Evolutionary conservation across 2,797 vertebrate genomes (phyloP).

Genomic region (Peromyscus nudipes): DNA sequence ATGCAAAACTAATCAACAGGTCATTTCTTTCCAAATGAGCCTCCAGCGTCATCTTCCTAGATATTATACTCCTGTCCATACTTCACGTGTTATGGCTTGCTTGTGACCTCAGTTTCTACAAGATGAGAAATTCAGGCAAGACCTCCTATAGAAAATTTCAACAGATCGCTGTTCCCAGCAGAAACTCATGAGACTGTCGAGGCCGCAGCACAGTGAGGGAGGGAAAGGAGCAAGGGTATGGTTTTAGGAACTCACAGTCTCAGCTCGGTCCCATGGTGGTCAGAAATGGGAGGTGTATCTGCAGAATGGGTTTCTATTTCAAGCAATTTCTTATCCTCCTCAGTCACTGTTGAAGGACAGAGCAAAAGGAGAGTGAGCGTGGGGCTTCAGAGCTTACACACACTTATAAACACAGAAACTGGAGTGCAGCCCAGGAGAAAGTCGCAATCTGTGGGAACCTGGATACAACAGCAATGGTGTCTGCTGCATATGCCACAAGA

Average conservation of each 20-base stretch:
- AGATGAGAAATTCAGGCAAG: not conserved
- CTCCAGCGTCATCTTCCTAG: not conserved
- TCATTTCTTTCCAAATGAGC: not conserved
- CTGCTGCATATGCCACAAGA: not conserved
- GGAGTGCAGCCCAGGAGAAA: not conserved
- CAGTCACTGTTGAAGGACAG: not conserved
- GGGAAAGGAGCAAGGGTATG: not conserved
- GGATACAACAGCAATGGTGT: not conserved
- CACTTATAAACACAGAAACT: not conserved
- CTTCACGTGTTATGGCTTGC: not conserved
- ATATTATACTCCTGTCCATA: not conserved
- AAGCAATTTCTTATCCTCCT: not conserved
- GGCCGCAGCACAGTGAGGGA: too few relatives aligned
- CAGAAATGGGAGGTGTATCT: not conserved
- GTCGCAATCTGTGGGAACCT: not conserved
- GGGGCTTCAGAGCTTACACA: not conserved
- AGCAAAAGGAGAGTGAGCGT: not conserved
- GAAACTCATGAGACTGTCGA: fast-evolving
- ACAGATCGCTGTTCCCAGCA: not conserved
- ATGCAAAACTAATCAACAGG: not conserved
- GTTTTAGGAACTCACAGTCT: not conserved
- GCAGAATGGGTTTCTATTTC: not conserved
- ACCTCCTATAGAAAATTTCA: not conserved
- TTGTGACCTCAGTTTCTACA: not conserved
- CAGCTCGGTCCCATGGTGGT: fast-evolving